These are phyloP conservation scores for Tachina fera DNA, from an alignment of 2,888 invertebrate genomes.

Conservation along the genomic window DNA sequence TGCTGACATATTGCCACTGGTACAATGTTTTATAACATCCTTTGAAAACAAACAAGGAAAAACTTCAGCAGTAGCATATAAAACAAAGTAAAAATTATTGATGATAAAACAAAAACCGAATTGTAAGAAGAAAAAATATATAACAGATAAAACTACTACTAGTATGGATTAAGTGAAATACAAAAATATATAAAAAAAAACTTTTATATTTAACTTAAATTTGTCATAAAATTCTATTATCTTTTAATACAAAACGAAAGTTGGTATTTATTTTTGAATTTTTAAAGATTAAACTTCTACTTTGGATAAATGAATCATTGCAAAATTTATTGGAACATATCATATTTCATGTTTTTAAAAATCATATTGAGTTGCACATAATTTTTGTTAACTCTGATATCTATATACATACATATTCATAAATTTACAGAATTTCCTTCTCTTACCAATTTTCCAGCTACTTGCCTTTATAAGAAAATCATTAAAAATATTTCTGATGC, in stretches of 20 bases:
- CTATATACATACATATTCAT: slow-evolving; percentile 7
- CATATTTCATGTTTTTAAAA: too few species aligned
- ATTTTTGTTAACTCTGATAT: too few species aligned
- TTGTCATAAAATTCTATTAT: neutral
- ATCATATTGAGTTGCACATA: neutral
- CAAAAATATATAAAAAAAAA: neutral
- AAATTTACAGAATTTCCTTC: neutral
- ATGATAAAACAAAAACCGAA: slow-evolving; percentile 53
- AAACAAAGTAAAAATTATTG: slow-evolving; percentile 38
- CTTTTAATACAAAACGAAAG: too few species aligned
- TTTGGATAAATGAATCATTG: too few species aligned
- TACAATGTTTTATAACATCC: slow-evolving; percentile 45
- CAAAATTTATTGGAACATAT: too few species aligned
- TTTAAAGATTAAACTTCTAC: too few species aligned
- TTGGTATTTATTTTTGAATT: too few species aligned
- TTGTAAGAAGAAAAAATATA: neutral
- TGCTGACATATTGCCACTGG: slow-evolving; percentile 60
- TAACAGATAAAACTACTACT: neutral
- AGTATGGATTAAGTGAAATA: neutral
- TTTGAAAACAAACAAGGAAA: slow-evolving; percentile 37
- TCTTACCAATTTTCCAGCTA: slow-evolving; percentile 20
- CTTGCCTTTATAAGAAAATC: slow-evolving; percentile 20
- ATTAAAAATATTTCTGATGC: slow-evolving; percentile 19
- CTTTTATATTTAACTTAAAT: neutral
- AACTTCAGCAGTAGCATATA: slow-evolving; percentile 17